Evolutionary conservation across 2,797 vertebrate genomes (phyloP), one percentile per base, ranked within the genome.

Genomic region (Chaunax sp.): DNA sequence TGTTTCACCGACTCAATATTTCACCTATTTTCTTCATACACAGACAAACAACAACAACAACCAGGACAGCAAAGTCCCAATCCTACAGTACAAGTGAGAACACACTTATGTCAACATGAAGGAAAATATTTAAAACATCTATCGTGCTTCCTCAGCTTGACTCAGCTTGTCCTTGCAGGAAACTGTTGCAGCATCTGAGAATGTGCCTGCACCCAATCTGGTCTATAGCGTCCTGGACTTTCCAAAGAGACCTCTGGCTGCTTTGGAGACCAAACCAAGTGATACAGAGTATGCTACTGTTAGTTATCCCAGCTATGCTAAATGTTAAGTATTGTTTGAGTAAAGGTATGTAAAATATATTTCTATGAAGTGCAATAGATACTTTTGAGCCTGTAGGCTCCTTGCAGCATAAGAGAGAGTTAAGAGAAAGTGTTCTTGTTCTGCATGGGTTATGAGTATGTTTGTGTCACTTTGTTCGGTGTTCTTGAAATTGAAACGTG

Each of bases 161-260:
- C 49, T 66, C 6, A 33, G 12, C 16, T 13, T 8, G 1, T 72
- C 9, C 54, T 63, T 20, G 8, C 71, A 91, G 90, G 84, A 79
- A 71, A 69, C 54, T 13, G 6, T 57, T 13, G 67, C 57, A 0
- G 49, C 3, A 0, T 47, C 69, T 26, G 41, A 5, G 6, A 38
- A 14, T 1, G 16, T 40, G 1, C 11, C 76, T 1, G 38, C 61
- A 9, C 5, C 64, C 16, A 60, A 85, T 0, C 13, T 89, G 20
- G 35, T 89, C 71, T 92, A 92, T 80, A 91, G 89, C 0, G 50
- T 91, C 40, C 68, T 90, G 77, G 83, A 92, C 68, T 91, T 92
- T 71, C 81, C 90, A 10, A 86, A 78, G 64, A 89, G 81, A 58
- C 18, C 62, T n/a, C 13, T 41, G 0, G 28, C 58, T 18, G 58